Base-by-base conservation (phyloP, 2,797 vertebrate species). In the Staurois parvus region DNA sequence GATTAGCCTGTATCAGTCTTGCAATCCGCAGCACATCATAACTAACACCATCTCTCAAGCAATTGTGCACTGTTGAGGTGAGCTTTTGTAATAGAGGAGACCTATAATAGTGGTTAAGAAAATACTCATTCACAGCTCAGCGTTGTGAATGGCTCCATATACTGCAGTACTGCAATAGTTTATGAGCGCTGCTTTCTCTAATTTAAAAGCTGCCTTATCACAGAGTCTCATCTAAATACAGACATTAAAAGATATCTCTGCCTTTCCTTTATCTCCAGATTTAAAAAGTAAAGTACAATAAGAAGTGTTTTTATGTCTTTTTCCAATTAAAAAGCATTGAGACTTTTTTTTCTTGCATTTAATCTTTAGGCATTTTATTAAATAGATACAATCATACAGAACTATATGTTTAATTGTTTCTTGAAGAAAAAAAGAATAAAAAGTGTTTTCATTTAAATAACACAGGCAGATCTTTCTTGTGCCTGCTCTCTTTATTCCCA, bases 161-260 rank as follows among this genome's bases (percentile, higher is more conserved):
- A 88, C 86, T 88, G 88, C 90, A 87, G 87, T 89, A 87, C 64
- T 87, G 90, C 89, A 91, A 86, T 90, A 90, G 68, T 87, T 87
- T 87, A 87, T 83, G 91, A 92, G 91, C 91, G 91, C 91, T 88
- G 80, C 80, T 87, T 87, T 1, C 29, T 86, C 89, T 91, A 93
- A 92, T 93, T 93, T 94, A 92, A 94, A 94, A 91, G 86, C 88
- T 84, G 91, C 79, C 81, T 90, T 90, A 89, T 88, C 56, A 9
- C 87, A 87, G 88, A 89, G 89, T 87, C 85, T 83, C 88, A 89
- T 91, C 84, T 91, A 87, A 89, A 88, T 92, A 90, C 84, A 89
- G 90, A 89, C 87, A 88, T 88, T 90, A 82, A 89, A 92, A 89
- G 76, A 70, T 88, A 88, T 59, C 82, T 72, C 75, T 77, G 69